phyloP scores from a whole-genome alignment of 2,113 vertebrate species.

The Hylia prasina region DNA sequence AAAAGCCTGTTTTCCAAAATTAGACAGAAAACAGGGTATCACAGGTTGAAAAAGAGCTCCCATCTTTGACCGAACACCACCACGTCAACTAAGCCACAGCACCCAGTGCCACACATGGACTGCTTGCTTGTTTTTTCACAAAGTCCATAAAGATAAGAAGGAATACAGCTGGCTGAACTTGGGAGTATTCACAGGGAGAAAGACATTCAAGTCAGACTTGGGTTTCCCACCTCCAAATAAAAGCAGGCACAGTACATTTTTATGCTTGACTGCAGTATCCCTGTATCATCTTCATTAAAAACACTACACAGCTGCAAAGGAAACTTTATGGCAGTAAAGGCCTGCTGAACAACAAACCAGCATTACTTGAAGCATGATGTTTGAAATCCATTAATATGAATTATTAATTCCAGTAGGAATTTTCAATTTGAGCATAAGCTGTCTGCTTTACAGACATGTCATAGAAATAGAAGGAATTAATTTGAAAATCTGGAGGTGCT shows the following conservation, averaged over 20 bases:
- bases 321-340: background rate
- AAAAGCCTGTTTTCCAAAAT: background rate
- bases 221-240: background rate
- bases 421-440: background rate
- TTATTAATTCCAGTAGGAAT: background rate
- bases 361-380: background rate
- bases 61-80: background rate
- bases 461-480: background rate
- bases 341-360: background rate
- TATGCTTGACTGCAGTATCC: background rate
- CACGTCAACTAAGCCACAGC: background rate
- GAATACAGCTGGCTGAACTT: background rate
- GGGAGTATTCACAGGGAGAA: background rate
- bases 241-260: background rate
- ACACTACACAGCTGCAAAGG: background rate
- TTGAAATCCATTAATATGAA: background rate
- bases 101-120: accelerated
- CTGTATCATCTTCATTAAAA: background rate
- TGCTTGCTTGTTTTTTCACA: background rate
- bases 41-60: background rate
- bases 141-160: background rate
- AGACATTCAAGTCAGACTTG: background rate
- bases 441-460: background rate
- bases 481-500: background rate
- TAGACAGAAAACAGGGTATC: background rate